Evolutionary conservation across 2,113 vertebrate genomes (phyloP), one percentile per base, ranked within the genome.

Genomic region (Platysteira castanea): DNA sequence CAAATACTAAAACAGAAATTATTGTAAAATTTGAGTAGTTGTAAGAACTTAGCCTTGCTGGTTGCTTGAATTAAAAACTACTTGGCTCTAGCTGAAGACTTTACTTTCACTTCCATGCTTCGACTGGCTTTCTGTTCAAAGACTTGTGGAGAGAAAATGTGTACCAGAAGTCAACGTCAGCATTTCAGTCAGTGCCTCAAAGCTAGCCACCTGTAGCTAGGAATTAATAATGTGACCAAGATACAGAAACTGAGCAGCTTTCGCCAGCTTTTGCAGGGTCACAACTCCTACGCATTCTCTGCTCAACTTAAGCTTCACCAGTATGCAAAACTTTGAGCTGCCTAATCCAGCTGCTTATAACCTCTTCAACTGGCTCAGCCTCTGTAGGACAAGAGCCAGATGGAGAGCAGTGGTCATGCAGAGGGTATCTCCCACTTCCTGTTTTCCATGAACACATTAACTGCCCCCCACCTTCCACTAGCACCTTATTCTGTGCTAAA

Each of bases 121-220:
- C 12, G 17, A 30, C 13, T 73, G 44, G 20, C 9, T 85, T 88
- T 69, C 20, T 81, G 7, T 50, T 89, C 27, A 69, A 76, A 33
- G 41, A 54, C 18, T 30, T 56, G 57, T 0, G 5, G 28, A 74
- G 41, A 53, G 12, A 73, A 64, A 82, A 53, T 15, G 4, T 41
- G 19, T 35, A 56, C 11, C n/a, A 63, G 17, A 84, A 81, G 57
- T 87, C 42, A 78, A 41, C 0, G 0, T n/a, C 52, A 61, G 0
- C 12, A 5, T 87, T 84, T 81, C 26, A 26, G 28, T 37, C 56
- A 42, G 18, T 19, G 16, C 8, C n/a, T 79, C 70, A 94, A 50
- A 71, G 10, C 10, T 26, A 63, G 20, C 6, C 63, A 35, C 15
- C 22, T n/a, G 9, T 37, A 57, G 30, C 15, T 61, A 57, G 37